Base-by-base conservation (phyloP, 2,888 invertebrate genomes). In the Hedya salicella region DNA sequence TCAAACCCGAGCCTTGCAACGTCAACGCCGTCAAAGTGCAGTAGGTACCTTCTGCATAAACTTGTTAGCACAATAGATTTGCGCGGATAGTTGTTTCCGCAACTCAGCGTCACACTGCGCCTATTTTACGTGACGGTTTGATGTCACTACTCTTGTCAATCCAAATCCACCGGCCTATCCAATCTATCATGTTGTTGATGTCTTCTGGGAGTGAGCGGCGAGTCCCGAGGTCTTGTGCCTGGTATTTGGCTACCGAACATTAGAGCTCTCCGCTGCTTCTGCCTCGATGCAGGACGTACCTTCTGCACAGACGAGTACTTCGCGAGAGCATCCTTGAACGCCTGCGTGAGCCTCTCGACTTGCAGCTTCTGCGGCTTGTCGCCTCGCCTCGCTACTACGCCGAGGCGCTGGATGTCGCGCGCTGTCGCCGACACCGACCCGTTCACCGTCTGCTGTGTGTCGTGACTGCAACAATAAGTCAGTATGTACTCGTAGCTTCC, bases 301-400 rank as follows among this genome's bases (percentile, higher is more conserved):
- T 96, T 96, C 85, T 98, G 98, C 77, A 96, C 93, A 17, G 93
- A 87, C 52, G 96, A 95, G 82, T 97, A 97, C 80, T 95, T 95
- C 70, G 95, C 95, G 16, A 97, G 93, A 1, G 97, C 95, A 71
- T 96, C 96, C 71, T 95, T 94, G 83, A 98, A 98, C 76, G 96
- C 96, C 74, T 95, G 95, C 11, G 96, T 96, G 13, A 98, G 93
- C 76, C 97, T 94, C 75, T 97, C 97, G 62, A 97, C 94, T 85
- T 97, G 97, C 70, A 98, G 88, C 79, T 96, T 96, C 82, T 96
- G 96, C 67, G 96, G 95, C 74, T 96, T 96, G 81, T 96, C 95
- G 0, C 95, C 95, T 70, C 94, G 93, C 13, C 95, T 92, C 59
- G 95, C 95, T 21, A 96, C 93, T 8, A 94, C 93, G 40, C 95